Percentiles rank a stretch among this genome's conserved stretches.
phyloP scores from a whole-genome alignment of 2,113 vertebrate species.

The Hippocampus abdominalis region DNA sequence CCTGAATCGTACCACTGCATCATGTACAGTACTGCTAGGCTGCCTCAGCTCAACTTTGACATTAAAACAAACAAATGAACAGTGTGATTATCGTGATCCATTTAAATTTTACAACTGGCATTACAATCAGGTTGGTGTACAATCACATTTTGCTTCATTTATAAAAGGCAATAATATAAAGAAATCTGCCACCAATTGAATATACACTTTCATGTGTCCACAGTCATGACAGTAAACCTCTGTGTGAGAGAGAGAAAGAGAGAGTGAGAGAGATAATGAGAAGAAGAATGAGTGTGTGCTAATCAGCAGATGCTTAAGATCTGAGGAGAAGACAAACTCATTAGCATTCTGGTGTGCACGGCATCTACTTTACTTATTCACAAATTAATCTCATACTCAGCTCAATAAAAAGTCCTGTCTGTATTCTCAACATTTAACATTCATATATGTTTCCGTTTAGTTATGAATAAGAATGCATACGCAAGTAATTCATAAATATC shows the following conservation, averaged over 20 bases:
- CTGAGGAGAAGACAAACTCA: slow-evolving; percentile 29
- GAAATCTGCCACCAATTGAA: background rate
- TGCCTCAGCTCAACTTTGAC: background rate
- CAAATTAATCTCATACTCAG: slow-evolving; percentile 62
- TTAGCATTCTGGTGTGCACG: slow-evolving; percentile 53
- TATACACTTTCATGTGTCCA: background rate
- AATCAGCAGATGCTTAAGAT: slow-evolving; percentile 27
- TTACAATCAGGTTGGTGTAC: background rate
- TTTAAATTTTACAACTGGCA: background rate
- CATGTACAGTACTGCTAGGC: too few species aligned
- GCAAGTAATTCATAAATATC: background rate
- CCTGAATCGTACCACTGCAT: background rate
- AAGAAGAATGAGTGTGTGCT: slow-evolving; percentile 6
- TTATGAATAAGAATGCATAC: background rate
- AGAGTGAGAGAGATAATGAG: too few species aligned
- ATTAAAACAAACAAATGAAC: too few species aligned
- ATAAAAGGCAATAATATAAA: background rate
- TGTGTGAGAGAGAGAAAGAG: too few species aligned
- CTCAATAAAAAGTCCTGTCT: background rate
- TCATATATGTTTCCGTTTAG: background rate
- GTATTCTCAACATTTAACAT: background rate
- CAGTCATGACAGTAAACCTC: background rate
- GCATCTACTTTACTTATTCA: slow-evolving; percentile 63
- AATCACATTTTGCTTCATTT: background rate
- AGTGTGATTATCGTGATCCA: background rate